Evolutionary conservation across 2,888 invertebrate genomes (phyloP).

Genomic region (Dascillus cervinus): DNA sequence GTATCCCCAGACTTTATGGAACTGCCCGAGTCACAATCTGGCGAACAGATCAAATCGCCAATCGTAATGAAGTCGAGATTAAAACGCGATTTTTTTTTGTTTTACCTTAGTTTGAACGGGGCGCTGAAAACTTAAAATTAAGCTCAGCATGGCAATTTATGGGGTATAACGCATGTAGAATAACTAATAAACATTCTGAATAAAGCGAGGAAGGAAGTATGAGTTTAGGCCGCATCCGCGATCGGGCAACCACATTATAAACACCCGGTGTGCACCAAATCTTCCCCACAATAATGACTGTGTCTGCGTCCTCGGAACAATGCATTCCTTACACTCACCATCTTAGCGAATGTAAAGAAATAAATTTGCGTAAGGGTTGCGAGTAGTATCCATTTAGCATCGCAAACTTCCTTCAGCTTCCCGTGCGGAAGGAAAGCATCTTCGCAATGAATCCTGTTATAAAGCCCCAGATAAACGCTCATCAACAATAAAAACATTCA

Average conservation of each 20-base stretch:
- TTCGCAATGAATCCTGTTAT: constrained; percentile 18
- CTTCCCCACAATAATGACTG: constrained; percentile 20
- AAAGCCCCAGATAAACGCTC: constrained; percentile 29
- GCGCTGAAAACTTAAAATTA: too few relatives aligned
- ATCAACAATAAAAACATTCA: constrained; percentile 37
- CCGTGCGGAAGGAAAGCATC: constrained; percentile 14
- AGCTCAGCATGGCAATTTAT: constrained; percentile 33
- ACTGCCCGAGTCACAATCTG: constrained; percentile 15
- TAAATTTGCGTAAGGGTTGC: constrained; percentile 5
- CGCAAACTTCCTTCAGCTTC: constrained; percentile 13
- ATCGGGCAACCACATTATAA: constrained; percentile 40
- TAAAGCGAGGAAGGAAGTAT: constrained; percentile 32
- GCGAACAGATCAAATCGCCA: constrained; percentile 13
- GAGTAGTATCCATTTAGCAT: constrained; percentile 10
- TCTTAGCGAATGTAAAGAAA: too few relatives aligned
- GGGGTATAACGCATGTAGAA: constrained; percentile 39
- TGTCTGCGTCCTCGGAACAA: constrained; percentile 5
- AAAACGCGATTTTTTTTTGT: constrained; percentile 8
- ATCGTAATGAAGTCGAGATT: constrained; percentile 12
- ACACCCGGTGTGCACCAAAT: constrained; percentile 36
- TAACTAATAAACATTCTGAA: constrained; percentile 41
- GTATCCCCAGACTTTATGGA: constrained; percentile 25
- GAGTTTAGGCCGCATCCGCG: constrained; percentile 32
- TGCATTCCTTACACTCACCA: constrained; percentile 1
- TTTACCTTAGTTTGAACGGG: neutral